A percentile compares a stretch with the other conserved stretches of the same genome.
phyloP scores from a whole-genome alignment of 1,140 invertebrate species.

The Microplitis mediator region DNA sequence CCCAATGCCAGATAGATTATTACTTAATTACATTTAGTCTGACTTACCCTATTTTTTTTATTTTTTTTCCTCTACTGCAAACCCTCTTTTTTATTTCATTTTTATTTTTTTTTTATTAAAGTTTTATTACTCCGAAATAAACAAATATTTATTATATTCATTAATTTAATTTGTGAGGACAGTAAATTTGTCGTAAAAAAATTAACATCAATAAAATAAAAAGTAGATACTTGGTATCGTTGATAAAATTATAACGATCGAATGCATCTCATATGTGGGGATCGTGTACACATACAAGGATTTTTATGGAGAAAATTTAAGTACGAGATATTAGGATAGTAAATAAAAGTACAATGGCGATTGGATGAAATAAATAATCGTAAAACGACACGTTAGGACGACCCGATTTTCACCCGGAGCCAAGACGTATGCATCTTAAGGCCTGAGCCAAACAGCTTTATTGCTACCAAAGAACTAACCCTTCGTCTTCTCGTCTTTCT shows the following conservation, averaged over 20 bases:
- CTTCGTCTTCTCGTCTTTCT: slow-evolving; percentile 1
- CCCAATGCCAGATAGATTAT: slow-evolving; percentile 9
- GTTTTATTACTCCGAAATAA: no score
- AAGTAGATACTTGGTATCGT: no score
- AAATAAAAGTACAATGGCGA: slow-evolving; percentile 38
- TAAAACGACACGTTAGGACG: slow-evolving; percentile 36
- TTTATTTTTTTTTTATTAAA: no score
- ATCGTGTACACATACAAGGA: background rate
- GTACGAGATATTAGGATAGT: no score
- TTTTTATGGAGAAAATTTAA: no score
- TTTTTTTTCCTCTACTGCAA: background rate
- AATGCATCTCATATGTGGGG: background rate
- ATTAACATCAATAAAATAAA: no score
- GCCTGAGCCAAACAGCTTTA: slow-evolving; percentile 45
- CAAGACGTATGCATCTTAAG: slow-evolving; percentile 42
- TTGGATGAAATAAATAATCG: slow-evolving; percentile 45
- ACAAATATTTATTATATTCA: no score
- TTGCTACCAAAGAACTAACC: slow-evolving; percentile 23
- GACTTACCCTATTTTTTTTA: background rate
- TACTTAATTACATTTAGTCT: background rate
- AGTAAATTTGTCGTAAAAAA: no score
- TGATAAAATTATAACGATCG: no score
- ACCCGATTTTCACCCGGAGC: slow-evolving; percentile 41
- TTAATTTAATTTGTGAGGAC: no score
- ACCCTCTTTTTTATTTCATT: background rate